Conservation (phyloP, 2,888 invertebrate species). For the Crossocerus cetratus region DNA sequence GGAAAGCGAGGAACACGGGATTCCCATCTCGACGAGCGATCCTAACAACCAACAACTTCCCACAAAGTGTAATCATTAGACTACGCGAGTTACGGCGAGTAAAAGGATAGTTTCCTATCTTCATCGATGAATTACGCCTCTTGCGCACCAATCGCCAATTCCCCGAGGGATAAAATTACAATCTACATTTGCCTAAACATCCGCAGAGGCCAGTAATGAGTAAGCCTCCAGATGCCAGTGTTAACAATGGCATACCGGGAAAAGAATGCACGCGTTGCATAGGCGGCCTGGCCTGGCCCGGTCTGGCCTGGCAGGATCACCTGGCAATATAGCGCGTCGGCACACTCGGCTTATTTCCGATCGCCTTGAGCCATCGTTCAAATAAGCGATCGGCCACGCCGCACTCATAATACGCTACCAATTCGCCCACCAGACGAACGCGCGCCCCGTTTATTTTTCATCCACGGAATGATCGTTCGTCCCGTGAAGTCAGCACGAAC, state of each 20-base stretch:
- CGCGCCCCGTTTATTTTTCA: slow-evolving; percentile 39
- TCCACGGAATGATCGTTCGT: slow-evolving; percentile 32
- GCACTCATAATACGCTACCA: slow-evolving; percentile 10
- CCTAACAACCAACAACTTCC: no score
- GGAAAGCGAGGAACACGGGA: no score
- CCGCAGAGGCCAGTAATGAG: no score
- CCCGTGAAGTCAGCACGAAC: background rate
- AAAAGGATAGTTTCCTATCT: no score
- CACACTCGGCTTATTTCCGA: slow-evolving; percentile 36
- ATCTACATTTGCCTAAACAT: no score
- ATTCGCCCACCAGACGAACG: slow-evolving; percentile 4
- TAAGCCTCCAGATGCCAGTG: background rate
- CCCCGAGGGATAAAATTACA: no score
- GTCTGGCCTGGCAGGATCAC: background rate
- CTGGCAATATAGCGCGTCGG: slow-evolving; percentile 6
- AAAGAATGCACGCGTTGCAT: slow-evolving; percentile 7
- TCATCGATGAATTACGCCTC: no score
- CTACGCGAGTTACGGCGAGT: no score
- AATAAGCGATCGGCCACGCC: slow-evolving; percentile 44
- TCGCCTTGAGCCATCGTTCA: slow-evolving; percentile 28
- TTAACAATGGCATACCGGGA: background rate
- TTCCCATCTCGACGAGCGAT: no score
- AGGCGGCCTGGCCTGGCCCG: no score
- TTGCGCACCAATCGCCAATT: no score
- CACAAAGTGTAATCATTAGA: no score